Evolutionary conservation across 2,888 invertebrate species (phyloP).

Genomic region (Cephus rjabovi): DNA sequence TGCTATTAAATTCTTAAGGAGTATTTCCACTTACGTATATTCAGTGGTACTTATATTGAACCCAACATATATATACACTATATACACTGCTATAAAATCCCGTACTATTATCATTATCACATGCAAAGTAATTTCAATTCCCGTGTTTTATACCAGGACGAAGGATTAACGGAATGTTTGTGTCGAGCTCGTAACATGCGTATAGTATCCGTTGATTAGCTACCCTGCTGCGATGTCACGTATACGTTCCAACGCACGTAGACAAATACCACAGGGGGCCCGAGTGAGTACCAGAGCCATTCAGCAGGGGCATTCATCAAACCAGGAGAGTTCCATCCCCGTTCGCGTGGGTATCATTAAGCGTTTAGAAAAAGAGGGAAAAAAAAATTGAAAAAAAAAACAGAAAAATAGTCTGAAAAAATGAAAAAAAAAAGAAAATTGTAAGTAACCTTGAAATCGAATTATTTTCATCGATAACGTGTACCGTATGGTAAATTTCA

Average conservation of each 20-base stretch:
- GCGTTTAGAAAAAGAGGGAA: neutral
- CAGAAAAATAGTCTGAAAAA: no score
- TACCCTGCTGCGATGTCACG: neutral
- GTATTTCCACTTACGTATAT: neutral
- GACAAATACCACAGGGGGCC: neutral
- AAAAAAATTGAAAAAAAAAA: neutral
- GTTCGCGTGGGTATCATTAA: neutral
- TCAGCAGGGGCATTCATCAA: neutral
- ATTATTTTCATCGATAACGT: neutral
- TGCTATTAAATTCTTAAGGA: neutral
- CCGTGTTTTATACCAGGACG: neutral
- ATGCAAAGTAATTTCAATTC: neutral
- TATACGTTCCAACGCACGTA: constrained; percentile 1
- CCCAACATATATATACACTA: no score
- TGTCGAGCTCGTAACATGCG: neutral
- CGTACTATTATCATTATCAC: neutral
- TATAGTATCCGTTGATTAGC: neutral
- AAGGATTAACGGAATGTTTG: neutral
- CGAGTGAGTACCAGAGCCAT: neutral
- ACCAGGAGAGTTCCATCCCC: neutral
- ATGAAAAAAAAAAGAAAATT: no score
- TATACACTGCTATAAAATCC: neutral
- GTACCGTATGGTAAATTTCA: no score
- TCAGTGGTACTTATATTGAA: no score
- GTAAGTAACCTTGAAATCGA: neutral